phyloP scores from a whole-genome alignment of 2,888 invertebrate species.

The Meghimatium bilineatum region DNA sequence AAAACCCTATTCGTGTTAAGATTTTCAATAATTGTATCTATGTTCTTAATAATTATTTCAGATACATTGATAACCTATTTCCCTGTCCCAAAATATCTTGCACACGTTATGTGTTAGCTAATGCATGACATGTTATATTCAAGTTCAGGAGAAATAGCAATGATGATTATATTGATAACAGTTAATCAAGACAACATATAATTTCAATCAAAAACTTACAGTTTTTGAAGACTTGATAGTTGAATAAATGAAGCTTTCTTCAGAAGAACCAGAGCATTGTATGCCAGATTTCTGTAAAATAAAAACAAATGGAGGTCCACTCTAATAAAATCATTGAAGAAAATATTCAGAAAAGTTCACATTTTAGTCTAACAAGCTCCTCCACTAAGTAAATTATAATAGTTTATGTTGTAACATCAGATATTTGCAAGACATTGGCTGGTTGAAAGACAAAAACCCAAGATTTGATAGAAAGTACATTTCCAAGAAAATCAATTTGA shows the following conservation, averaged over 20 bases:
- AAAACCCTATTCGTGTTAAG: neutral
- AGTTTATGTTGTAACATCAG: too few relatives aligned
- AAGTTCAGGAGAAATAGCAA: neutral
- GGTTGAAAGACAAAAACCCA: too few relatives aligned
- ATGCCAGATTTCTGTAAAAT: slow-evolving; percentile 55
- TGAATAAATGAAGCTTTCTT: slow-evolving; percentile 55
- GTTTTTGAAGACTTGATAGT: slow-evolving; percentile 56
- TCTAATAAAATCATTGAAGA: neutral
- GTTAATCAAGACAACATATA: neutral
- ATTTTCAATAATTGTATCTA: neutral
- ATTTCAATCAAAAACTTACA: slow-evolving; percentile 52
- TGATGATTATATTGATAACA: neutral
- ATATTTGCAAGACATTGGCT: too few relatives aligned
- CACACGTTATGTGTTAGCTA: neutral
- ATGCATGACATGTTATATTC: neutral
- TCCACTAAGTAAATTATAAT: too few relatives aligned
- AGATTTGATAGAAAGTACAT: too few relatives aligned
- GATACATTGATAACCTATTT: too few relatives aligned
- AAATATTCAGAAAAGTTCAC: too few relatives aligned
- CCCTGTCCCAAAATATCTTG: neutral
- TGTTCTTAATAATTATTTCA: neutral
- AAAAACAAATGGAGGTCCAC: neutral
- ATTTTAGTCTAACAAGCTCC: too few relatives aligned
- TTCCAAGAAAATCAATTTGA: too few relatives aligned
- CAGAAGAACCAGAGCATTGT: slow-evolving; percentile 54